Conservation (phyloP, 2,113 vertebrate species). For the Rhynchopsitta pachyrhyncha region DNA sequence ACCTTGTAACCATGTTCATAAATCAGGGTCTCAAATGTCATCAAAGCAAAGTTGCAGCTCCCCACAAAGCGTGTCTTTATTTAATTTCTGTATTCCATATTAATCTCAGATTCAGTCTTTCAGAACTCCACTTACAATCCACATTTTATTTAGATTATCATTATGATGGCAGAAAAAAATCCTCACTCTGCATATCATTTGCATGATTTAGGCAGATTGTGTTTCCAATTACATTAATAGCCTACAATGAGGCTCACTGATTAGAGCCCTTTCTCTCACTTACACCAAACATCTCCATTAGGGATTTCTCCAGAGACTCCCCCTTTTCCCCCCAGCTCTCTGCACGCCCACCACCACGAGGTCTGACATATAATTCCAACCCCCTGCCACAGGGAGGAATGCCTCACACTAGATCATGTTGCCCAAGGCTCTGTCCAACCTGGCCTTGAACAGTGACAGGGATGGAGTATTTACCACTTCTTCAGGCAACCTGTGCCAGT, state of each 20-base stretch:
- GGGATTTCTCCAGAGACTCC: neutral
- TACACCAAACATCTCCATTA: slow-evolving; percentile 31
- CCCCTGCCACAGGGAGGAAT: neutral
- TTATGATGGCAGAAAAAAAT: slow-evolving; percentile 44
- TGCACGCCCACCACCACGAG: neutral
- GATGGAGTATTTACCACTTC: neutral
- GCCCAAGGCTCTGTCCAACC: neutral
- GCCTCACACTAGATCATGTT: neutral
- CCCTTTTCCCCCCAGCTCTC: neutral
- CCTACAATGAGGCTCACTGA: slow-evolving; percentile 43
- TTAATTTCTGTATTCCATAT: slow-evolving; percentile 45
- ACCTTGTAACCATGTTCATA: slow-evolving; percentile 63
- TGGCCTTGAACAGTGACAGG: neutral
- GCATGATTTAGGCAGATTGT: slow-evolving; percentile 58
- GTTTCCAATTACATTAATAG: slow-evolving; percentile 70
- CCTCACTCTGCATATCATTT: slow-evolving; percentile 62
- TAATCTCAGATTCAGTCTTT: slow-evolving; percentile 59
- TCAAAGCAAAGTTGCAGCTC: slow-evolving; percentile 50
- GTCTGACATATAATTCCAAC: neutral
- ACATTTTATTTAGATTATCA: slow-evolving; percentile 67
- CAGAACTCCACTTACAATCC: slow-evolving; percentile 42
- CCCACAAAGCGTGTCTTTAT: neutral
- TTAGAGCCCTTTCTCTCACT: slow-evolving; percentile 56
- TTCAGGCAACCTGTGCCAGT: neutral
- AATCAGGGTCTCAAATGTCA: slow-evolving; percentile 66